A percentile compares a stretch with the other conserved stretches of the same genome.
phyloP scores from a whole-genome alignment of 37 sponge, comb jelly and placozoan genomes.

The Halisarca cf. caerulea region DNA sequence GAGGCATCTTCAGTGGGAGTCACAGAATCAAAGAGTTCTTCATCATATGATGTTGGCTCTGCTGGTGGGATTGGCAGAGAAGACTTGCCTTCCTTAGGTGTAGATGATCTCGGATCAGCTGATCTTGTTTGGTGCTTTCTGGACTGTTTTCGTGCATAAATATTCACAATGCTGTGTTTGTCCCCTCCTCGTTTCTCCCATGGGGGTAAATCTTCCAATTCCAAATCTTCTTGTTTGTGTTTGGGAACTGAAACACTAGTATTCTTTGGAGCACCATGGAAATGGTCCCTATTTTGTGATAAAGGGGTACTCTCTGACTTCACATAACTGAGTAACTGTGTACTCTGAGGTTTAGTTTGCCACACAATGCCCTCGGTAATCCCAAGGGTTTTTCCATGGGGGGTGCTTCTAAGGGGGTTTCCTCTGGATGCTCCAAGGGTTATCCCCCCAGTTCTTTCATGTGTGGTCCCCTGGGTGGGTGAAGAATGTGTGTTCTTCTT shows the following conservation, averaged over 20 bases:
- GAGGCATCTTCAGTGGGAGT: neutral
- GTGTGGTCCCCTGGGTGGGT: too few species aligned
- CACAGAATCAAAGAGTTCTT: neutral
- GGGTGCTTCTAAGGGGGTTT: neutral
- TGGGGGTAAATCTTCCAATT: conserved; percentile 7
- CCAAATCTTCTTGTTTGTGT: neutral
- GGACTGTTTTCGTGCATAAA: conserved; percentile 53
- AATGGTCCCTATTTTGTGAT: too few species aligned
- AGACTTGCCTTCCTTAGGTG: too few species aligned
- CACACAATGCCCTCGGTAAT: too few species aligned
- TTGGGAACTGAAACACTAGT: too few species aligned
- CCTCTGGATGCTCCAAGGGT: neutral
- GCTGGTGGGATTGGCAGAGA: neutral
- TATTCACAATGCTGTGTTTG: conserved; percentile 65
- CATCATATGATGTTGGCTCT: neutral
- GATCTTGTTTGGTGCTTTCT: neutral
- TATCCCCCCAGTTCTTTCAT: neutral
- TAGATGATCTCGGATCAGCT: neutral
- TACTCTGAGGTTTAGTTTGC: neutral
- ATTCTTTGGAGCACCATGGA: too few species aligned
- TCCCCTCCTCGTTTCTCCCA: conserved; percentile 72
- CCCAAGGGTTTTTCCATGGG: neutral
- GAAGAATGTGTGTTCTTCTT: neutral
- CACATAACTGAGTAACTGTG: neutral
- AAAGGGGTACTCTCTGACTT: too few species aligned